Base-by-base conservation (phyloP, 2,888 invertebrate species). In the Protophormia terraenovae region DNA sequence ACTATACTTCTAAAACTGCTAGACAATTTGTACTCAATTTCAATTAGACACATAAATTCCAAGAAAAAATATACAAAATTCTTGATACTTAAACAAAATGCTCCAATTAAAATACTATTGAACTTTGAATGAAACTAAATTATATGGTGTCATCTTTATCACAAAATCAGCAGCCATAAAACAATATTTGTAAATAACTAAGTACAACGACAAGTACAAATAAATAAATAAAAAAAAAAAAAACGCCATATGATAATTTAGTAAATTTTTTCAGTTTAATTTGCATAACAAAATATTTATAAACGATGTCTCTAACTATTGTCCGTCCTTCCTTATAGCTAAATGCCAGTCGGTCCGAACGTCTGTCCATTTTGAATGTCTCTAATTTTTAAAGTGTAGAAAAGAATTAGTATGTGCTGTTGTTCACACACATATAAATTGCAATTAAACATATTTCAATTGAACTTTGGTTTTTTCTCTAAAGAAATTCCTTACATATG, bases 31-130 rank as follows among this genome's bases (percentile, higher is more conserved):
- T 47, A 50, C 29, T 66, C 64, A 71, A 58, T 53, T 67, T 47
- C 41, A 75, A 76, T 62, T 64, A 69, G 41, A 35, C 5, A 32
- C 45, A 62, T 60, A 60, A 60, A 60, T 78, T 32, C 62, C 64
- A 62, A 35, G 19, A 27, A 75, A 24, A 12, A 14, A 32, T 27
- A 16, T 72, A 3, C 58, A 0, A 47, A 14, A 24, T 35, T 62
- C 19, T 60, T 50, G 41, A 35, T 29, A 12, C 19, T 75, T 67
- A 58, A 16, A 50, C 7, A 41, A 55, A 85, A 66, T 79, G 85
- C 32, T 76, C 85, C 82, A 85, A 85, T 85, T 85, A 85, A 85
- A 82, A 85, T 75, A 85, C 69, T 85, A 85, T 85, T 85, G 85
- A 85, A 85, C 85, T 85, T 85, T 85, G 78, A 78, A 85, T 85